Evolutionary conservation across 1,140 invertebrate genomes (phyloP), one percentile per base, ranked within the genome.

Genomic region (Cotesia vestalis): DNA sequence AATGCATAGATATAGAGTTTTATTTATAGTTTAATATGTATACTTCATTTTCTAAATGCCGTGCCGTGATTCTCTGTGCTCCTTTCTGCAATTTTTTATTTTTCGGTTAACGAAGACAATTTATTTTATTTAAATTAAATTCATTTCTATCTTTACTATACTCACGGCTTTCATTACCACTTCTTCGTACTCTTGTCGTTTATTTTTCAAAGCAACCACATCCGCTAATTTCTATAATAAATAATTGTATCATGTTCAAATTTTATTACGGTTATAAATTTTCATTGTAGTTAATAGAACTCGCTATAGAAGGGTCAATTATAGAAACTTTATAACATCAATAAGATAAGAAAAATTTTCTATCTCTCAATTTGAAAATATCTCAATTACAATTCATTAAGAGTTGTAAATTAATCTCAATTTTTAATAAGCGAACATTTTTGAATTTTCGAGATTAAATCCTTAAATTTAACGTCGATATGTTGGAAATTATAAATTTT

Each of bases 161-260:
- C 79, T 76, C 67, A 83, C 83, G 46, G 72, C 76, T 75, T 79
- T 79, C 36, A 83, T 70, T 0, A 85, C 77, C 53, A 78, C 73
- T 59, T 84, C 77, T 14, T 85, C 80, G 52, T 81, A 85, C 66
- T 83, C 79, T 0, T 70, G n/a, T 11, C 80, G 78, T 69, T 85
- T 84, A 34, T 80, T 80, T 64, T 77, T 83, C 36, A 85, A 57
- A 46, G 74, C 73, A 4, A 78, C 64, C 4, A 84, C 76, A 17
- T 81, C 80, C 4, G 77, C 59, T 12, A 82, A 66, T 77, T 78
- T 80, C 83, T 85, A 69, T 12, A 78, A 78, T 11, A 59, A 75
- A 72, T 27, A 27, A 27, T 27, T 27, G 27, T 27, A 27, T 27
- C 27, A 27, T 27, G 27, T 27, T 27, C 27, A 27, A 27, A 27